Base-by-base conservation (phyloP, 2,113 vertebrate genomes). In the Oryzias melastigma region DNA sequence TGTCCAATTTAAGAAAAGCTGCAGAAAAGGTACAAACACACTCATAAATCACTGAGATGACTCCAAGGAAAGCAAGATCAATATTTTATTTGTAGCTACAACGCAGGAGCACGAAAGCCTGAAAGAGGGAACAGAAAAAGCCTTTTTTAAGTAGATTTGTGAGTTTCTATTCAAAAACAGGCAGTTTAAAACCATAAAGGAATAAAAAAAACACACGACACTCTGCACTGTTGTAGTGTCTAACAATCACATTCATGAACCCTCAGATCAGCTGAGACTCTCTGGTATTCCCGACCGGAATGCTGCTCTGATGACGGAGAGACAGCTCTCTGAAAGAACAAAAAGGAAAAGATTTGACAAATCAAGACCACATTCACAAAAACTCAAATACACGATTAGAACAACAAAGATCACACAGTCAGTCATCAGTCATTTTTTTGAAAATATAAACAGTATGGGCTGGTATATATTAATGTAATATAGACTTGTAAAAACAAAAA, bases 41-140 rank as follows among this genome's bases (percentile, higher is more conserved):
- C 51, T 29, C 1, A 20, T 71, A 13, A 82, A 85, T 69, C 48
- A 80, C 75, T 66, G 72, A 83, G 18, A 46, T 49, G 25, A 29
- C 50, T 44, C 59, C 42, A 59, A 71, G 64, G 58, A 70, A 75
- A 68, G 29, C 46, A 52, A 66, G 47, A 56, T 81, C 19, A 73
- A 81, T 66, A 59, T 62, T 90, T 91, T 88, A 89, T 89, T 88
- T 79, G 69, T 68, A 42, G 17, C 63, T 35, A 35, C 29, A 35
- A 35, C 29, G 25, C 25, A 35, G 29, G 29, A 35, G 29, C 29
- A 35, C 10, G 29, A 35, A 35, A 35, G 29, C 8, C 8, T 35
- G 8, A 8, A 12, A 2, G 29, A 35, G 29, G 2, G 7, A 35
- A 7, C 29, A 35, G 29, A 7, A 35, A 35, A 7, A 35, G 7